Base-by-base conservation (phyloP, 2,888 invertebrate species). In the Dolichomitus sp. region DNA sequence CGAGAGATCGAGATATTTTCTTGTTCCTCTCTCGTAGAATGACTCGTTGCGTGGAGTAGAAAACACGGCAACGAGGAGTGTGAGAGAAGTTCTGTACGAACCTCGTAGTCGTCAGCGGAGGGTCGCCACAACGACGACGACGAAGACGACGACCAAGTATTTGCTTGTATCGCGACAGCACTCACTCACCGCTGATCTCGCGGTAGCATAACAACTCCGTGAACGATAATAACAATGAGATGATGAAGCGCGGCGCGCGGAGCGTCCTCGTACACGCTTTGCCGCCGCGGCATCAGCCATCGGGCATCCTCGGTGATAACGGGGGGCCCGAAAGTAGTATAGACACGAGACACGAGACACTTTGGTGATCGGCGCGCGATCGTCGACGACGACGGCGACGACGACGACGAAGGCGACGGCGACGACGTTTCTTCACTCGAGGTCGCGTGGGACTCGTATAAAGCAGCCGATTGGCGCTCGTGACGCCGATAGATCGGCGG, bases 221-320 rank as follows among this genome's bases (percentile, higher is more conserved):
- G 76, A 86, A 87, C 88, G 87, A 89, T 89, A 89, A 89, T 85
- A 91, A 91, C 88, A 90, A 88, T 89, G 86, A 85, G 87, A 81
- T 33, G 80, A 72, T 88, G 87, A 66, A 89, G 86, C 90, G 91
- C 88, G 91, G 90, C 91, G 92, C 91, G 89, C 89, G 88, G 89
- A 92, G 95, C 95, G 96, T 96, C 96, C 95, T 95, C 95, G 96
- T 96, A 96, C 96, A 96, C 96, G 88, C 89, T 89, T 90, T 87
- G 89, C 81, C 88, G 96, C 96, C 87, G 96, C 96, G 96, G 96
- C 95, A 95, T 96, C 95, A 96, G 96, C 96, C 96, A 96, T 96
- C 96, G 96, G 96, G 96, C 96, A 96, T 96, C 95, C 96, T 96
- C 96, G 96, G 85, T 82, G 74, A 76, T 74, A 78, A 85, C 85